Percentiles rank a stretch among this genome's conserved stretches.
Evolutionary conservation across 2,888 invertebrate species (phyloP).

Genomic region (Oxytorus armatus): DNA sequence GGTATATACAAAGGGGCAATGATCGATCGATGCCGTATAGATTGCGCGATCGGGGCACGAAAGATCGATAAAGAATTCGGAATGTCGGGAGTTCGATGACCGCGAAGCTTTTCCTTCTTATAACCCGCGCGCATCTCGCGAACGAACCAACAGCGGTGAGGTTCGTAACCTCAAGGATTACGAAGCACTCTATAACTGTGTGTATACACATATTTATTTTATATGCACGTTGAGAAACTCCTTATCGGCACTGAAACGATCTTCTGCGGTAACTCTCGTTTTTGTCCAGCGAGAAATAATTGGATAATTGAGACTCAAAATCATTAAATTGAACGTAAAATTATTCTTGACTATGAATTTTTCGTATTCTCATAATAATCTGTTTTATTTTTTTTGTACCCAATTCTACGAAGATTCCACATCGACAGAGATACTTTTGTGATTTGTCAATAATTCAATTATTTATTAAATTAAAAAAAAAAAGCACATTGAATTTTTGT

Average conservation of each 20-base stretch:
- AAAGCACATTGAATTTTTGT: too few species aligned
- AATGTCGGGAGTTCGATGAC: constrained; percentile 69
- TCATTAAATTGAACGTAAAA: neutral
- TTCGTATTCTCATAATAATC: too few species aligned
- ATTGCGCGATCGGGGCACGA: constrained; percentile 68
- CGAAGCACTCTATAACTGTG: constrained; percentile 22
- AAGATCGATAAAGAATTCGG: constrained; percentile 61
- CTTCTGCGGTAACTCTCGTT: constrained; percentile 18
- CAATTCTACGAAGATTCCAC: too few species aligned
- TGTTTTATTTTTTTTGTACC: neutral
- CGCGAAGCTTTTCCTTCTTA: constrained; percentile 53
- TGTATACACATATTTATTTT: neutral
- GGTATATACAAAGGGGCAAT: constrained; percentile 17
- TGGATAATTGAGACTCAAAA: constrained; percentile 25
- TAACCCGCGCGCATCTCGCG: constrained; percentile 13
- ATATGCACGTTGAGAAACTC: constrained; percentile 4
- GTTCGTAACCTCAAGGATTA: constrained; percentile 54
- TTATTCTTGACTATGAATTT: neutral
- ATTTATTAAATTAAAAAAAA: too few species aligned
- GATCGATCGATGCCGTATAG: constrained; percentile 63
- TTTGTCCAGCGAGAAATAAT: constrained; percentile 5
- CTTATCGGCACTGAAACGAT: constrained; percentile 8
- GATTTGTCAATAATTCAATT: too few species aligned
- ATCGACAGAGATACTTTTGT: too few species aligned
- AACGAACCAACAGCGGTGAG: constrained; percentile 55